phyloP scores from a whole-genome alignment of 2,888 invertebrate genomes.

The Agrotis clavis region DNA sequence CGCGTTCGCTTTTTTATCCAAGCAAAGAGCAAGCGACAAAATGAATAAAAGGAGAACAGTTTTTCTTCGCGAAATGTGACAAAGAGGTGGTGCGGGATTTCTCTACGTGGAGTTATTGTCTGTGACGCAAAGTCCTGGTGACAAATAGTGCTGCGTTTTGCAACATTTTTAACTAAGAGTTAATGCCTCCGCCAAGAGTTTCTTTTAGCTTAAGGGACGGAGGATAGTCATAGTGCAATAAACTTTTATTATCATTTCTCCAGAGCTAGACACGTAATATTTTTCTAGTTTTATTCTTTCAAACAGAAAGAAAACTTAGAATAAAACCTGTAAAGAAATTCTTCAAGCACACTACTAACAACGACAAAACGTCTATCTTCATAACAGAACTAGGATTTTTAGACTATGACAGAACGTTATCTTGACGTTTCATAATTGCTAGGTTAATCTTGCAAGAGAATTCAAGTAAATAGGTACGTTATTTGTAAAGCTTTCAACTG shows the following conservation, averaged over 20 bases:
- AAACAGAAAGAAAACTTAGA: constrained; percentile 1
- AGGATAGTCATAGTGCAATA: constrained; percentile 58
- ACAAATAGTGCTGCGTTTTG: constrained; percentile 86
- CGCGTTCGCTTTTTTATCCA: constrained; percentile 36
- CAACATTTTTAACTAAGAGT: constrained; percentile 84
- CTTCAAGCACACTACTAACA: not conserved
- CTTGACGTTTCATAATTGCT: constrained; percentile 21
- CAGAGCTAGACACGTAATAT: constrained; percentile 35
- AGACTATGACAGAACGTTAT: not conserved
- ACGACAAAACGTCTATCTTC: not conserved
- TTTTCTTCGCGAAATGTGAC: constrained; percentile 87
- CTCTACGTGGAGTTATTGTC: constrained; percentile 87
- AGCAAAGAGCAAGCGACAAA: constrained; percentile 72
- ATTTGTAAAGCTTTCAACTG: constrained; percentile 5
- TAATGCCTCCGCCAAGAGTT: constrained; percentile 71
- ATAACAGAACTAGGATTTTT: too few species aligned
- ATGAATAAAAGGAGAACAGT: constrained; percentile 81
- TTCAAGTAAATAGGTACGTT: constrained; percentile 1
- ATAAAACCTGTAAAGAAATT: not conserved
- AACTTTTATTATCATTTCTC: constrained; percentile 60
- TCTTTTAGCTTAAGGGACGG: constrained; percentile 58
- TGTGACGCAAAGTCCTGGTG: constrained; percentile 84
- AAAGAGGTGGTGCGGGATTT: constrained; percentile 87
- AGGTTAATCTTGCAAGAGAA: constrained; percentile 7
- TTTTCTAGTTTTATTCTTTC: constrained; percentile 35